Evolutionary conservation across 1,140 invertebrate species (phyloP).

Genomic region (Ceratitis capitata): DNA sequence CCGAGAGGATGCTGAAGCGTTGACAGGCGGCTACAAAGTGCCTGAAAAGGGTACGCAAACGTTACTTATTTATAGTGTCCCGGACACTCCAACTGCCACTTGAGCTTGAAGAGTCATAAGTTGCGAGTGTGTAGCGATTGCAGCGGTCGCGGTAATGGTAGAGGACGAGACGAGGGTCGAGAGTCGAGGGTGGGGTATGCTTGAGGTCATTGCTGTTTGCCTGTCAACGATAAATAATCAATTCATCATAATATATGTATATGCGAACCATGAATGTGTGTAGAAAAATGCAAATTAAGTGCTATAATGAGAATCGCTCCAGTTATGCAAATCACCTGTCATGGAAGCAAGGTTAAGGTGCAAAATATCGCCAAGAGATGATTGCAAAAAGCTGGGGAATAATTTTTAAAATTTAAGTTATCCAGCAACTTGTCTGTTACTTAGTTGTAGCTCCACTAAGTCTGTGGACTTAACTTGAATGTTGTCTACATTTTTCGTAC

Average conservation of each 20-base stretch:
- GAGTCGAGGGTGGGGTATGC: neutral
- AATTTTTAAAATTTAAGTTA: no score
- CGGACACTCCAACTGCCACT: neutral
- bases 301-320: no score
- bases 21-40: constrained; percentile 24
- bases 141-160: neutral
- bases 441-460: no score
- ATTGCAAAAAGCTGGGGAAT: no score
- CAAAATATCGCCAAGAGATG: no score
- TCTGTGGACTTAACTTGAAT: no score
- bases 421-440: no score
- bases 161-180: no score
- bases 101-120: neutral
- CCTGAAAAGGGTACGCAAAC: constrained; percentile 23
- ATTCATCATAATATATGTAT: constrained; percentile 23
- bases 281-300: no score
- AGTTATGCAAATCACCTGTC: no score
- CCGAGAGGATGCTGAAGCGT: neutral
- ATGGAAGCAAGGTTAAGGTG: no score
- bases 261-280: neutral
- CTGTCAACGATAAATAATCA: constrained; percentile 1
- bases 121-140: neutral
- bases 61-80: constrained; percentile 12
- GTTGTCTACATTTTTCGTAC: no score
- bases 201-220: neutral